These are phyloP conservation scores for Agonum fuliginosum DNA, from an alignment of 2,888 invertebrate genomes.

Conservation along the genomic window DNA sequence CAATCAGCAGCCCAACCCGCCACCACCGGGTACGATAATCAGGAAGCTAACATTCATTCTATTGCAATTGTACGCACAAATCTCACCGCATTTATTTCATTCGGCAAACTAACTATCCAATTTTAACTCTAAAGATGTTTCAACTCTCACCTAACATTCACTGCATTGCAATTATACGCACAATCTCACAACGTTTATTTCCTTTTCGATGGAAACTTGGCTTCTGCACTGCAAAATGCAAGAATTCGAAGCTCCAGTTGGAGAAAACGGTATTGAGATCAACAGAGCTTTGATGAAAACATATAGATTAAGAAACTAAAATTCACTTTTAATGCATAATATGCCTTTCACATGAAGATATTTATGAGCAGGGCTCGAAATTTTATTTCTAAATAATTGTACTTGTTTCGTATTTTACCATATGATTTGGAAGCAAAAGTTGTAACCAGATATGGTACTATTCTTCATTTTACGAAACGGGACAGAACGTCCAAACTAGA, in stretches of 20 bases:
- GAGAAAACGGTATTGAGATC: constrained; percentile 34
- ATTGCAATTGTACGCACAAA: too few species aligned
- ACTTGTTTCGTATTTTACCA: too few species aligned
- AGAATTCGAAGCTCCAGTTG: constrained; percentile 20
- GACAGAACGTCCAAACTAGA: too few species aligned
- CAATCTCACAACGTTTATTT: too few species aligned
- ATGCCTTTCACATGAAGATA: neutral
- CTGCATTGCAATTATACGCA: neutral
- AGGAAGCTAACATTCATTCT: too few species aligned
- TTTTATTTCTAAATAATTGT: too few species aligned
- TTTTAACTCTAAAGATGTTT: neutral
- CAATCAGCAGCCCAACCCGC: constrained; percentile 64
- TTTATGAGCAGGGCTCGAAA: too few species aligned
- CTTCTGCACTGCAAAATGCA: neutral
- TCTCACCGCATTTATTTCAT: too few species aligned
- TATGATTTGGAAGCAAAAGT: too few species aligned
- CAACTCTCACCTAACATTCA: neutral
- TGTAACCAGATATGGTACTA: too few species aligned
- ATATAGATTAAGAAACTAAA: neutral
- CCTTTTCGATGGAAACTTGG: too few species aligned
- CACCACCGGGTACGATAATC: constrained; percentile 68
- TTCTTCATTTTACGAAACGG: too few species aligned
- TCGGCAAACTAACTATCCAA: neutral
- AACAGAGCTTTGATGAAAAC: constrained; percentile 20
- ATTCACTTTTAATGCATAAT: neutral